Conservation (phyloP, 2,888 invertebrate species). For the Myopa tessellatipennis region DNA sequence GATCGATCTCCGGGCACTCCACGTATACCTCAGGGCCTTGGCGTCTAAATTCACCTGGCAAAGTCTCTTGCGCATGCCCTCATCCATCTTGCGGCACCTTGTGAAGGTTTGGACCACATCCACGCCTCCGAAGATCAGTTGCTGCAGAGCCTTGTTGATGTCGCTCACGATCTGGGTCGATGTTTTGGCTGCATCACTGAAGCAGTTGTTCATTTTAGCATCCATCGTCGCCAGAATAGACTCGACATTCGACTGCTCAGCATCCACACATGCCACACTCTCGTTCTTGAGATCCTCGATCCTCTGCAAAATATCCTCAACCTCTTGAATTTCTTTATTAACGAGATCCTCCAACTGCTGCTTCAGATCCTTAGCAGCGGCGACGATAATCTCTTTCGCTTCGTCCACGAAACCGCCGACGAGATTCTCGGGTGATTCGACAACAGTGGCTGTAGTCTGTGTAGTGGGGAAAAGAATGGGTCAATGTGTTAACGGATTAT, state of each 20-base stretch:
- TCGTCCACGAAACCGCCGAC: constrained; percentile 46
- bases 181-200: constrained; percentile 52
- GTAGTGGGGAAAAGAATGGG: neutral
- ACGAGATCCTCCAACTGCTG: constrained; percentile 55
- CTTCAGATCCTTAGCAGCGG: constrained; percentile 49
- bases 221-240: constrained; percentile 50
- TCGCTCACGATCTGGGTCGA: constrained; percentile 56
- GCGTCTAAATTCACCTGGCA: constrained; percentile 53
- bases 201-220: constrained; percentile 53
- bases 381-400: constrained; percentile 47
- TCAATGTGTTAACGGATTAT: too few relatives aligned
- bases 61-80: constrained; percentile 41
- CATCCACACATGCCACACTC: constrained; percentile 54
- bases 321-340: constrained; percentile 10
- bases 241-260: constrained; percentile 50
- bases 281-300: constrained; percentile 52
- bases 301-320: constrained; percentile 51
- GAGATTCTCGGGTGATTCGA: constrained; percentile 43
- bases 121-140: constrained; percentile 55
- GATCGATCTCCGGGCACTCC: neutral
- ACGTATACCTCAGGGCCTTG: constrained; percentile 49
- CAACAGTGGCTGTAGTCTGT: constrained; percentile 41
- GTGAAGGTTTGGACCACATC: constrained; percentile 48
- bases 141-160: constrained; percentile 54
- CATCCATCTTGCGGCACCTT: constrained; percentile 52